Conservation (phyloP, 2,113 vertebrate species). For the Hoplias malabaricus region DNA sequence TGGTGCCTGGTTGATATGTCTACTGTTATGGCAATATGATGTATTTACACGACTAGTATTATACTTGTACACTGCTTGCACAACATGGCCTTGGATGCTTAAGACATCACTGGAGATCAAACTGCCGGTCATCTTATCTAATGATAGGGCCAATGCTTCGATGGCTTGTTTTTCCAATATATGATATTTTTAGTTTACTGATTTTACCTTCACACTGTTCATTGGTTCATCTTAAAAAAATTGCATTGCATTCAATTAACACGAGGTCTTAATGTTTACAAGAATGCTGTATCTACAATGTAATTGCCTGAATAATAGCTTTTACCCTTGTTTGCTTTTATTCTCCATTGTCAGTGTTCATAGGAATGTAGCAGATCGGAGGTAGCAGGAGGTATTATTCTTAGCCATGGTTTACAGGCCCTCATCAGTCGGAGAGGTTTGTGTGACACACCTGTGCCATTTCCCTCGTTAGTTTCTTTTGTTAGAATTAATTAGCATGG, state of each 20-base stretch:
- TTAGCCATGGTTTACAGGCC: background rate
- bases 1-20: background rate
- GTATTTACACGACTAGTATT: too few species aligned
- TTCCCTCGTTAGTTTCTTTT: conserved; percentile 36
- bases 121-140: too few species aligned
- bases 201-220: too few species aligned
- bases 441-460: conserved; percentile 31
- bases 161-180: too few species aligned
- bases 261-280: too few species aligned
- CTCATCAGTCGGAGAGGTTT: conserved; percentile 4
- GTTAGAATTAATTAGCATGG: conserved; percentile 35
- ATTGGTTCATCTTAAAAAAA: too few species aligned
- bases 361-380: background rate
- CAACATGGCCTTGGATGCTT: too few species aligned
- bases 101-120: too few species aligned
- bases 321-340: background rate
- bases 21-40: background rate
- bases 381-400: conserved; percentile 11
- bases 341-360: background rate
- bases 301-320: background rate
- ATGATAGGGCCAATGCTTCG: too few species aligned
- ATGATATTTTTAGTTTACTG: too few species aligned
- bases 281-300: background rate
- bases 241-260: too few species aligned
- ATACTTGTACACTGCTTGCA: too few species aligned